A percentile compares a stretch with the other conserved stretches of the same genome.
Evolutionary conservation across 2,888 invertebrate genomes (phyloP).

Genomic region (Fragum fragum): DNA sequence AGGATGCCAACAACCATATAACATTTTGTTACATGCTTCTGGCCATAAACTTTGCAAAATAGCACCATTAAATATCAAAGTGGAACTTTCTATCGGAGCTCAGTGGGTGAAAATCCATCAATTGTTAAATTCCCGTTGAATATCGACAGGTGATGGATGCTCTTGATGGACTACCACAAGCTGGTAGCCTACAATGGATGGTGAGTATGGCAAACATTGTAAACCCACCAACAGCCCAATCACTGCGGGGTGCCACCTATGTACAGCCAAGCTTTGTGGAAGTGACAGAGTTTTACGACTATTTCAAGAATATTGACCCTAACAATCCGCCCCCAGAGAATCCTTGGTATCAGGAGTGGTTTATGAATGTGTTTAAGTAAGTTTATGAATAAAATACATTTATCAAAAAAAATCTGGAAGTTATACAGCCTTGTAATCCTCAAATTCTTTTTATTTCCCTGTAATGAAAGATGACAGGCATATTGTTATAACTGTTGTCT

Average conservation of each 20-base stretch:
- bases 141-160: conserved; percentile 53
- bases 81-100: too few species aligned
- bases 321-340: conserved; percentile 72
- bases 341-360: conserved; percentile 84
- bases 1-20: too few species aligned
- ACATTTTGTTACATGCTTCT: too few species aligned
- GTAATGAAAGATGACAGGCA: too few species aligned
- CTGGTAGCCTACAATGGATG: conserved; percentile 79
- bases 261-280: conserved; percentile 64
- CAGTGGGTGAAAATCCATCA: too few species aligned
- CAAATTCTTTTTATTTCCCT: too few species aligned
- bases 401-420: too few species aligned
- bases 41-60: too few species aligned
- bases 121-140: too few species aligned
- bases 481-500: too few species aligned
- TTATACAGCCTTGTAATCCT: too few species aligned
- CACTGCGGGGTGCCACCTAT: conserved; percentile 73
- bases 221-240: conserved; percentile 31
- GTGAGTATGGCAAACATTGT: conserved; percentile 71
- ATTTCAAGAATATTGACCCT: conserved; percentile 69
- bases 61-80: too few species aligned
- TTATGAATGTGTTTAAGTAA: conserved; percentile 75
- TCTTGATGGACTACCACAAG: conserved; percentile 44
- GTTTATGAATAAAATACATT: conserved; percentile 16
- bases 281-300: conserved; percentile 77